A percentile compares a stretch with the other conserved stretches of the same genome.
Conservation (phyloP, 2,113 vertebrate species). For the Gymnocephalus cernua region DNA sequence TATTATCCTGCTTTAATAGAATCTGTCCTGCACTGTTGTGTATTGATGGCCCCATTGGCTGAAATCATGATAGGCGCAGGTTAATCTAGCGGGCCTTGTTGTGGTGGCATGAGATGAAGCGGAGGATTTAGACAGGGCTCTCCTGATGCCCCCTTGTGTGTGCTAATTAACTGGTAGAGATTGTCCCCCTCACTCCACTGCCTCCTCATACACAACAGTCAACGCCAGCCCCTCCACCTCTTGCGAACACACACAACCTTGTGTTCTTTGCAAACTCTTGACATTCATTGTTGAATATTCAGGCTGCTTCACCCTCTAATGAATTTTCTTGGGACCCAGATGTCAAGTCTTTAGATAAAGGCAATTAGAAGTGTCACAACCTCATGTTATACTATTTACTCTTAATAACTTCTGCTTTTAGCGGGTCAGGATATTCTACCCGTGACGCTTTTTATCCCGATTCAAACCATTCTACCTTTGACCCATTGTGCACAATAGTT, state of each 20-base stretch:
- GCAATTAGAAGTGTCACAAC: constrained; percentile 78
- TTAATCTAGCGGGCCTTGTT: constrained; percentile 77
- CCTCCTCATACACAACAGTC: constrained; percentile 30
- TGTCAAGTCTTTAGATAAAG: constrained; percentile 81
- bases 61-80: constrained; percentile 58
- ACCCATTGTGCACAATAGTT: constrained; percentile 6
- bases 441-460: constrained; percentile 46
- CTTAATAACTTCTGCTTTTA: constrained; percentile 76
- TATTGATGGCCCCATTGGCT: constrained; percentile 46
- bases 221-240: constrained; percentile 32
- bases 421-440: constrained; percentile 36
- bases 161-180: constrained; percentile 81
- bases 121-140: constrained; percentile 74
- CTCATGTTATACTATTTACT: constrained; percentile 72
- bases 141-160: constrained; percentile 66
- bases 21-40: constrained; percentile 25
- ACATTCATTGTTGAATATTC: constrained; percentile 74
- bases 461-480: constrained; percentile 38
- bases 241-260: constrained; percentile 54
- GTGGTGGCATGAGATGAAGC: constrained; percentile 75
- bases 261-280: constrained; percentile 75
- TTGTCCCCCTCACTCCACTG: constrained; percentile 57
- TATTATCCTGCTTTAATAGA: constrained; percentile 21
- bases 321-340: constrained; percentile 68
- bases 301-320: constrained; percentile 68